phyloP scores from a whole-genome alignment of 2,888 invertebrate genomes.

The Xylocampa areola region DNA sequence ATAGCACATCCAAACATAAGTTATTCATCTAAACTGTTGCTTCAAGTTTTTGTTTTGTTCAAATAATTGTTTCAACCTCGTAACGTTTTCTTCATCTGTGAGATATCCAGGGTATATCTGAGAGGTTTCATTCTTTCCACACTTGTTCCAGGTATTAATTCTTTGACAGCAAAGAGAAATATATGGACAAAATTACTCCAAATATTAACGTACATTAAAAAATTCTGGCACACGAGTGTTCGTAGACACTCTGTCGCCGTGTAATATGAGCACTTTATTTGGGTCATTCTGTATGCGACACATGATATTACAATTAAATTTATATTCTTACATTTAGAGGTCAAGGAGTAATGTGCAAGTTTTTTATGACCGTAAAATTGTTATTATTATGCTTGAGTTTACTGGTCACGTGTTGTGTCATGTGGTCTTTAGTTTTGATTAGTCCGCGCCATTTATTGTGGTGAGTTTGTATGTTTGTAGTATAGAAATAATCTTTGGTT shows the following conservation, averaged over 20 bases:
- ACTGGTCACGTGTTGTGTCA: constrained; percentile 29
- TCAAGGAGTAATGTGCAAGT: constrained; percentile 25
- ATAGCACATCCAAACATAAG: too few species aligned
- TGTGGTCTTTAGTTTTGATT: constrained; percentile 5
- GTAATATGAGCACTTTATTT: constrained; percentile 45
- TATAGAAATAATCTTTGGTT: too few species aligned
- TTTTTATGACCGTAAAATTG: constrained; percentile 27
- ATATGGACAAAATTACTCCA: not conserved
- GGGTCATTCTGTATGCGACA: constrained; percentile 42
- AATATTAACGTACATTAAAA: constrained; percentile 13
- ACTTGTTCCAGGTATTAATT: too few species aligned
- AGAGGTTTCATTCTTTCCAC: too few species aligned
- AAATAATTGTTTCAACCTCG: too few species aligned
- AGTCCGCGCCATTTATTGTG: not conserved
- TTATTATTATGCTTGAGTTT: constrained; percentile 14
- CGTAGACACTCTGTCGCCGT: constrained; percentile 51
- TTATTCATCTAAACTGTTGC: too few species aligned
- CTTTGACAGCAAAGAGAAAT: too few species aligned
- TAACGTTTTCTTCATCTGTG: too few species aligned
- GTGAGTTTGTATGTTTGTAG: too few species aligned
- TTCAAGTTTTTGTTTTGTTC: too few species aligned
- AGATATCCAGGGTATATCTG: too few species aligned
- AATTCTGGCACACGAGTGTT: constrained; percentile 11
- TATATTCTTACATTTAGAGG: constrained; percentile 38
- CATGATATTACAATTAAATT: constrained; percentile 38